Base-by-base conservation (phyloP, 2,888 invertebrate species). In the Hybos culiciformis region DNA sequence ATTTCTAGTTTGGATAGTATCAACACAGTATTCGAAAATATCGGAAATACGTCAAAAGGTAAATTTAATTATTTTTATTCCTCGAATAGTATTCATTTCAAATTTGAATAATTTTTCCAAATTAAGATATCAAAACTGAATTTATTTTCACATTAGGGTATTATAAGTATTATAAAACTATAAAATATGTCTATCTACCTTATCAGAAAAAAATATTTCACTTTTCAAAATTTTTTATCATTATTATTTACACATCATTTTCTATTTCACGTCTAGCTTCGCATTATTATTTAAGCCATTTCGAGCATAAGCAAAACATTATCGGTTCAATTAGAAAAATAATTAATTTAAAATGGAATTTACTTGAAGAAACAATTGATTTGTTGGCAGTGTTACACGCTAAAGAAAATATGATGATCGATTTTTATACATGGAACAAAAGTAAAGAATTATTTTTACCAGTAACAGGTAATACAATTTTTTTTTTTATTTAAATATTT, bases 381-480 rank as follows among this genome's bases (percentile, higher is more conserved):
- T 12, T 55, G 1, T 50, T 64, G 29, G 51, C 47, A 4, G 39
- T 60, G 7, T 47, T 56, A 7, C 50, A 56, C 43, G 42, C 38
- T 4, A 40, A 40, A 3, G 41, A 47, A 2, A 44, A 43, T 3
- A 44, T 41, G 24, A 36, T 44, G 4, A 17, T 52, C n/a, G 38
- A 48, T 9, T 53, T 48, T 19, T 62, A 55, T 39, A 51, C 43
- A 9, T 64, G 62, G 64, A 46, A 57, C 3, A 18, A 41, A 8
- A 21, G 47, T 8, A 39, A 45, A 12, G 45, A 54, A 17, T 41
- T 49, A 11, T 63, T 61, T 39, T 37, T 44, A 3, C 38, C 44
- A 19, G 53, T 53, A 47, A 40, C 55, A 51, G 53, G 64, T 63
- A 53, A n/a, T n/a, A n/a, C n/a, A n/a, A n/a, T n/a, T n/a, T n/a